These are phyloP conservation scores for Hylaeus anthracinus DNA, from an alignment of 1,140 invertebrate species.

Conservation along the genomic window DNA sequence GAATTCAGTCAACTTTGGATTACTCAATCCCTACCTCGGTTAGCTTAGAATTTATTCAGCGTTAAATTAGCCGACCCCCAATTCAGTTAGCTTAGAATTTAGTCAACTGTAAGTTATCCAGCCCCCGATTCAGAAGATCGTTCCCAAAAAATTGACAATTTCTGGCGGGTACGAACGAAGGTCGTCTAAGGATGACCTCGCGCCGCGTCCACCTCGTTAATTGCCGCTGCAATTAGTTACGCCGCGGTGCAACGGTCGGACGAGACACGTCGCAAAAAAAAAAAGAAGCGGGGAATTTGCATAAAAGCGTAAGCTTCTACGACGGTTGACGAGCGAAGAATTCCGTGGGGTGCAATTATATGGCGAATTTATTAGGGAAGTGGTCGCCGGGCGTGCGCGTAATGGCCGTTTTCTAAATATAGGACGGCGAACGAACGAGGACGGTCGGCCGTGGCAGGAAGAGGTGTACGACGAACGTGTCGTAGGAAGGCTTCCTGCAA, in stretches of 20 bases:
- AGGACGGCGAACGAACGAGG: constrained; percentile 34
- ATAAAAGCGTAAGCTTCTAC: constrained; percentile 27
- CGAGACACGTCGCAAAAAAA: background rate
- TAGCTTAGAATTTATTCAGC: no score
- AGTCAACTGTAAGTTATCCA: no score
- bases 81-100: no score
- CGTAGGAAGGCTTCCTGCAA: constrained; percentile 56
- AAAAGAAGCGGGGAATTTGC: constrained; percentile 24
- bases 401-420: constrained; percentile 60
- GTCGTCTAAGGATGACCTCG: no score
- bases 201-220: constrained; percentile 9
- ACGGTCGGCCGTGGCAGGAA: constrained; percentile 48
- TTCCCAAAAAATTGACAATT: no score
- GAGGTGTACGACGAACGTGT: constrained; percentile 61
- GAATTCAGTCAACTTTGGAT: no score
- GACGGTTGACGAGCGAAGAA: background rate
- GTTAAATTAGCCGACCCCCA: no score
- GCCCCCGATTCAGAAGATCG: no score
- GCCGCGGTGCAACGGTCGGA: constrained; percentile 27
- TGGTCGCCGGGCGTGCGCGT: constrained; percentile 19
- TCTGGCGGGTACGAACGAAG: no score
- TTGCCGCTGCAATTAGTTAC: constrained; percentile 33
- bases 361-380: constrained; percentile 44
- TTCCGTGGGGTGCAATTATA: constrained; percentile 35
- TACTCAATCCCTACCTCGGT: no score